Conservation (phyloP, 2,888 invertebrate genomes). For the Lomographa bimaculata region DNA sequence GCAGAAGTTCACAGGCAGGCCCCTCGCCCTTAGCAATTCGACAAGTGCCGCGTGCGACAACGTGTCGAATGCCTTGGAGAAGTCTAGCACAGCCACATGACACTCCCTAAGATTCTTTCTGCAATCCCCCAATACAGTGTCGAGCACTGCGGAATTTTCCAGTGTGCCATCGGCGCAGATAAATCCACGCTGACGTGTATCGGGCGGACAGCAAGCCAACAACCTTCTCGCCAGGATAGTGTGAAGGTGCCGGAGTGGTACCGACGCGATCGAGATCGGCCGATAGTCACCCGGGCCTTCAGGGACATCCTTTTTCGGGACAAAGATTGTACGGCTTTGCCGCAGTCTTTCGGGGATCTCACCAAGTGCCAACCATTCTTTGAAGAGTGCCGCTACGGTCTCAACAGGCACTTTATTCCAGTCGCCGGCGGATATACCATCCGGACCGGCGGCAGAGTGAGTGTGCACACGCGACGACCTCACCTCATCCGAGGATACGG, state of each 20-base stretch:
- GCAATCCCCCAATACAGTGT: slow-evolving; percentile 1
- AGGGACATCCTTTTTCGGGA: background rate
- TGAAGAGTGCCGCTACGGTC: background rate
- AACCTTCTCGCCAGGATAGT: slow-evolving; percentile 30
- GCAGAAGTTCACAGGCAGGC: background rate
- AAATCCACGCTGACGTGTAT: slow-evolving; percentile 27
- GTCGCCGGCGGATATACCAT: background rate
- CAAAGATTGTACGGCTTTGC: slow-evolving; percentile 1
- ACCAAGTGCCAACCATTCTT: background rate
- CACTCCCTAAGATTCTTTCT: slow-evolving; percentile 1
- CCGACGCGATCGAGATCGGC: slow-evolving; percentile 37
- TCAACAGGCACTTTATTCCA: background rate
- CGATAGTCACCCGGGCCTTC: slow-evolving; percentile 1
- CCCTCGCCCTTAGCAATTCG: slow-evolving; percentile 3
- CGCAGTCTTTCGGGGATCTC: background rate
- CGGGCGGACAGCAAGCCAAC: slow-evolving; percentile 24
- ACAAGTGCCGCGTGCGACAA: slow-evolving; percentile 9
- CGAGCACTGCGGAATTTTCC: background rate
- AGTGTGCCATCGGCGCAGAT: slow-evolving; percentile 41
- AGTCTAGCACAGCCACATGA: slow-evolving; percentile 9
- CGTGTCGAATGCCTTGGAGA: slow-evolving; percentile 19
- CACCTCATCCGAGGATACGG: background rate
- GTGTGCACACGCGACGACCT: background rate
- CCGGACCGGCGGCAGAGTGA: background rate
- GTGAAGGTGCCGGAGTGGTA: slow-evolving; percentile 36